Percentiles rank a stretch among this genome's conserved stretches.
These are phyloP conservation scores for Noctilio leporinus DNA, from an alignment of 2,113 vertebrate species.

Conservation along the genomic window DNA sequence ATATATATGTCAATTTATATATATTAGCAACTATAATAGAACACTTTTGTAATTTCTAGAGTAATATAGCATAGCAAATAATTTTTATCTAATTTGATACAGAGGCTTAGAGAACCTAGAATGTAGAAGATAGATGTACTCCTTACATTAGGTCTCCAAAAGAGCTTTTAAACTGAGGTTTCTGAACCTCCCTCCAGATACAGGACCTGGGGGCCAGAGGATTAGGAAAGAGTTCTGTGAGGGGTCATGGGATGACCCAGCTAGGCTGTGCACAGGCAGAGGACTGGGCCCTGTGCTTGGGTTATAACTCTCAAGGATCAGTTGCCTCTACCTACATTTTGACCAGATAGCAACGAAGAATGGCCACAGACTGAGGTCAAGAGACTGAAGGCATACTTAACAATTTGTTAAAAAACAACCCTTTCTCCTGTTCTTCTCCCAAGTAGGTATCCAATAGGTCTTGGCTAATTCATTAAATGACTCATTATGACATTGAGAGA, in stretches of 20 bases:
- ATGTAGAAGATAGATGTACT: not conserved
- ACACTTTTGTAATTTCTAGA: not conserved
- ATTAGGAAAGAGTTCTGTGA: not conserved
- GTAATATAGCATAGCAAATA: not conserved
- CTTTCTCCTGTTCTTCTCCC: not conserved
- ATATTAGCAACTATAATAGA: not conserved
- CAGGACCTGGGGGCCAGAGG: not conserved
- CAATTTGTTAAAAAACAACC: not conserved
- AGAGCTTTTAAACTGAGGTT: not conserved
- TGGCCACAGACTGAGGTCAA: not conserved
- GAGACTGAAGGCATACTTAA: not conserved
- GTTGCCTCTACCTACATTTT: not conserved
- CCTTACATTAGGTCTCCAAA: not conserved
- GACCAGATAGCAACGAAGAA: not conserved
- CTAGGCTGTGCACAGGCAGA: too few species aligned
- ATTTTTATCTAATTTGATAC: not conserved
- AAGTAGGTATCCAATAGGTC: fast-evolving
- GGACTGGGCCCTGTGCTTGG: not conserved
- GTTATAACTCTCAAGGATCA: not conserved
- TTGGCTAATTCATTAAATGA: not conserved
- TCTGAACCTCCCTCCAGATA: not conserved
- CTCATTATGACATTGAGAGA: not conserved
- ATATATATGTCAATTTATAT: not conserved
- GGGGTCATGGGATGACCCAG: not conserved
- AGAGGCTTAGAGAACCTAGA: not conserved